These are phyloP conservation scores for Lithophane ornitopus DNA, from an alignment of 2,888 invertebrate species.

Conservation along the genomic window DNA sequence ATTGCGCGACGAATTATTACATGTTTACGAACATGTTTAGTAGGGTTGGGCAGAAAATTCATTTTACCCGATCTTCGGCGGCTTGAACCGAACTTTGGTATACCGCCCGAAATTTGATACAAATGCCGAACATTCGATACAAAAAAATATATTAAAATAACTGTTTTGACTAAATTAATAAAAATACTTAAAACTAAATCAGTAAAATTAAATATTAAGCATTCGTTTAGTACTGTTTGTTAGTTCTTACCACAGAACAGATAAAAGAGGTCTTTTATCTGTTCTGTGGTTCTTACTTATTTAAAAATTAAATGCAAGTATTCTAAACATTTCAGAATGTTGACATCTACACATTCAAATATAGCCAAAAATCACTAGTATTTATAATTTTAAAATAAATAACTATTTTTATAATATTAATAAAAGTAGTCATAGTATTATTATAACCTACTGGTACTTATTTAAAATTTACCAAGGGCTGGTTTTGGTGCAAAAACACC, in stretches of 20 bases:
- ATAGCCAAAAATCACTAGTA: too few relatives aligned
- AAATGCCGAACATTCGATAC: too few relatives aligned
- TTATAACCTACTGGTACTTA: too few relatives aligned
- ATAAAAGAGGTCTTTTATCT: too few relatives aligned
- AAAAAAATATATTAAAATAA: not conserved
- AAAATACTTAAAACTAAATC: not conserved
- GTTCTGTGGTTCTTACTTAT: not conserved
- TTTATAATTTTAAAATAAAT: too few relatives aligned
- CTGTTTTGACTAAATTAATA: not conserved
- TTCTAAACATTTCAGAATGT: not conserved
- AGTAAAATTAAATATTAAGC: not conserved
- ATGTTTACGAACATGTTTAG: conserved; percentile 15
- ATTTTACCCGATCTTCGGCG: not conserved
- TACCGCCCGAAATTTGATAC: too few relatives aligned
- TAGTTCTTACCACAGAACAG: not conserved
- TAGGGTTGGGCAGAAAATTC: conserved; percentile 1
- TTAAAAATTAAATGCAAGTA: not conserved
- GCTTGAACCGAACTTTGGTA: too few relatives aligned
- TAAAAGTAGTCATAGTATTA: too few relatives aligned
- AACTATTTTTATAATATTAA: too few relatives aligned
- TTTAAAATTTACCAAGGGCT: too few relatives aligned
- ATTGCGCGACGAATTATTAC: conserved; percentile 3
- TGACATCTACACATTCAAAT: not conserved
- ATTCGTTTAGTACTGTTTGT: not conserved
- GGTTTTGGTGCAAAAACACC: too few relatives aligned